These are phyloP conservation scores for Heliconius congener DNA, from an alignment of 1,140 invertebrate genomes.

Conservation along the genomic window DNA sequence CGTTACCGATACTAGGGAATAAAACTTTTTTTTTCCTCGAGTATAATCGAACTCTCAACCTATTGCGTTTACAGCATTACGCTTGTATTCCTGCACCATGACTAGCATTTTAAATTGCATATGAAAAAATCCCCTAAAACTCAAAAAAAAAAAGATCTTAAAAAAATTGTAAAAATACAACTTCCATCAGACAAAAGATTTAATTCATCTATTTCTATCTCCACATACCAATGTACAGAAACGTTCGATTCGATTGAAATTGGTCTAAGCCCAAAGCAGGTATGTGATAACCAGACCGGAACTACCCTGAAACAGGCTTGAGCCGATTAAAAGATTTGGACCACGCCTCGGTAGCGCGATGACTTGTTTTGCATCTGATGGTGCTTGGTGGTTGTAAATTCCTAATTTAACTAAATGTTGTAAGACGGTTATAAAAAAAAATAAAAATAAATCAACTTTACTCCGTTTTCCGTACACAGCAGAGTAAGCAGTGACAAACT, in stretches of 20 bases:
- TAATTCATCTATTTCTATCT: background rate
- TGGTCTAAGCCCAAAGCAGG: slow-evolving; percentile 21
- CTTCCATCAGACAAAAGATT: background rate
- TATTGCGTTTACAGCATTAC: too few species aligned
- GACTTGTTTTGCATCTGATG: slow-evolving; percentile 7
- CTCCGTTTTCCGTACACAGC: too few species aligned
- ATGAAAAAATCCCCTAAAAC: background rate
- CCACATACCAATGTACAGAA: background rate
- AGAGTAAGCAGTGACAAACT: too few species aligned
- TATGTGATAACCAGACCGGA: slow-evolving; percentile 27
- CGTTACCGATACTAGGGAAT: too few species aligned
- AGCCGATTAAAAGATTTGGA: slow-evolving; percentile 34
- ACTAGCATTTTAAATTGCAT: background rate
- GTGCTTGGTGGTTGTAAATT: background rate
- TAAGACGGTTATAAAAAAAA: too few species aligned
- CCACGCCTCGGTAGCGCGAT: slow-evolving; percentile 11
- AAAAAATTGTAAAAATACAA: background rate
- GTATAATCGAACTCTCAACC: too few species aligned
- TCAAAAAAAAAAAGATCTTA: too few species aligned
- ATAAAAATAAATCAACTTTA: too few species aligned
- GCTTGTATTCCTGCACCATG: too few species aligned
- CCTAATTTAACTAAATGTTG: background rate
- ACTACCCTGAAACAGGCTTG: slow-evolving; percentile 29
- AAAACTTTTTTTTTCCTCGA: too few species aligned
- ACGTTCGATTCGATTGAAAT: slow-evolving; percentile 17